Evolutionary conservation across 2,888 invertebrate species (phyloP).

Genomic region (Dorcus hopei): DNA sequence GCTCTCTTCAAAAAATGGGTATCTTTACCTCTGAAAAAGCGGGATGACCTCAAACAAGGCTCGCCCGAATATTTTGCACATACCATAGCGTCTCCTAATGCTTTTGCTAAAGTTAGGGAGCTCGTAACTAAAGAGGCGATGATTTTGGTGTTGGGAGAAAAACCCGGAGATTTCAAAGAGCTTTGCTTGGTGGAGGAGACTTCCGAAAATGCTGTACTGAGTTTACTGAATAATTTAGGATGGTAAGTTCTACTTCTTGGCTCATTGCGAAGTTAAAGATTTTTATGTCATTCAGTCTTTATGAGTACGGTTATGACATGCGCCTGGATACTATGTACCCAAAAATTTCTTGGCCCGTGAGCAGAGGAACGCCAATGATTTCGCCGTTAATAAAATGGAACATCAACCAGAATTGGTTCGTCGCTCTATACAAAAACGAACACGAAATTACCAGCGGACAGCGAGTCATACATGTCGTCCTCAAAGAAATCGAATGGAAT

Average conservation of each 20-base stretch:
- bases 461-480: conserved; percentile 57
- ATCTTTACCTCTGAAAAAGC: not conserved
- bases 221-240: conserved; percentile 2
- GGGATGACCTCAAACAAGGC: not conserved
- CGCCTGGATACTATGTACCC: conserved; percentile 76
- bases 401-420: conserved; percentile 73
- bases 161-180: not conserved
- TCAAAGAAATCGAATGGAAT: conserved; percentile 64
- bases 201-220: not conserved
- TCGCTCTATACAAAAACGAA: conserved; percentile 65
- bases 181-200: not conserved
- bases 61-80: not conserved
- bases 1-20: not conserved
- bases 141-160: not conserved
- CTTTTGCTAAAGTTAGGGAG: not conserved
- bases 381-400: conserved; percentile 86
- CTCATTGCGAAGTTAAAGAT: not conserved
- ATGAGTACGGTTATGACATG: conserved; percentile 72
- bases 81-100: not conserved
- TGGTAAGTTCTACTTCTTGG: not conserved
- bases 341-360: conserved; percentile 74
- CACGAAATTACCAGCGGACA: conserved; percentile 68
- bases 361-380: conserved; percentile 79
- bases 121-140: not conserved
- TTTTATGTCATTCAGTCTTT: conserved; percentile 56